Conservation (phyloP, 2,113 vertebrate species). For the Dendropsophus ebraccatus region DNA sequence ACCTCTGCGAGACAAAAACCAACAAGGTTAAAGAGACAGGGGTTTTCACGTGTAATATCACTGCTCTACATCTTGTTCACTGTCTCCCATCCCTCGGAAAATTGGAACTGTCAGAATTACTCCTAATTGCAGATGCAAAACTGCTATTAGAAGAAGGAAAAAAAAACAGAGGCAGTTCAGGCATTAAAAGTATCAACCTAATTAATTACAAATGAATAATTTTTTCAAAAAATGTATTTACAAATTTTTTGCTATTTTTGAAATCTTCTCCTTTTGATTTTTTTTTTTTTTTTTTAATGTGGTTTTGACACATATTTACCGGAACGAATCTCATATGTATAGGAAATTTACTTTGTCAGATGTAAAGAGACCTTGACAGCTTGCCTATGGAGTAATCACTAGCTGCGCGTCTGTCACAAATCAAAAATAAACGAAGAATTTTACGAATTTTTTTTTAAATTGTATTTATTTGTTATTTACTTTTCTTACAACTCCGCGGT, state of each 20-base stretch:
- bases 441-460: neutral
- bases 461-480: no score
- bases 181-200: slow-evolving; percentile 96
- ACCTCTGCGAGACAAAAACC: slow-evolving; percentile 88
- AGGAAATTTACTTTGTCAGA: neutral
- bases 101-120: slow-evolving; percentile 92
- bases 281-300: neutral
- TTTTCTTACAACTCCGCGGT: neutral
- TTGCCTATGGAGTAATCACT: neutral
- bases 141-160: slow-evolving; percentile 98
- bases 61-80: slow-evolving; percentile 80
- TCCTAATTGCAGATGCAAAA: slow-evolving; percentile 97
- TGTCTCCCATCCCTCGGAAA: slow-evolving; percentile 87
- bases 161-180: slow-evolving; percentile 93
- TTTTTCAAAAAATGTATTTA: neutral
- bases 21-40: slow-evolving; percentile 90
- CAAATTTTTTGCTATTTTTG: neutral
- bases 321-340: neutral
- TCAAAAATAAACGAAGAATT: neutral
- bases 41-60: slow-evolving; percentile 85
- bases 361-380: neutral
- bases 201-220: slow-evolving; percentile 98
- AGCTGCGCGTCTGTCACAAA: neutral
- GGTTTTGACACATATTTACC: neutral
- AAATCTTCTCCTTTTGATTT: neutral